Base-by-base conservation (phyloP, 2,113 vertebrate species). In the Phalacrocorax aristotelis region DNA sequence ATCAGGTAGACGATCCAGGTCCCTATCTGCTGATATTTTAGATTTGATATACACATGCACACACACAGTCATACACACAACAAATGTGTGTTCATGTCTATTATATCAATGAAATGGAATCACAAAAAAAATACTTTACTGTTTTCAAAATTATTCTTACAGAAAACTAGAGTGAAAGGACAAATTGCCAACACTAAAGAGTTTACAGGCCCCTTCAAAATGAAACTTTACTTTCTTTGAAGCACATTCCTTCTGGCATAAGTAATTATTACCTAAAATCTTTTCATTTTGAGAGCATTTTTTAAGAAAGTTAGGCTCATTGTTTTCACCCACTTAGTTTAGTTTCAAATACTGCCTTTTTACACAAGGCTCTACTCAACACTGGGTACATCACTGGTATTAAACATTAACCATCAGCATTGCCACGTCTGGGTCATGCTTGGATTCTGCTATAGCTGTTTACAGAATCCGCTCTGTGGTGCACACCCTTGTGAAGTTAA, bases 241-340 rank as follows among this genome's bases (percentile, higher is more conserved):
- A 90, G 57, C 60, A 88, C 62, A 70, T 95, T 94, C 65, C 54
- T 94, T 91, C 81, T 86, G 77, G 91, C 91, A 90, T 27, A 66
- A 93, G 48, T 66, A 94, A 90, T 88, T 88, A 90, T 75, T 95
- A 91, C 51, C 60, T 87, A 93, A 87, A 92, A 85, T 44, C 42
- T 72, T 89, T 46, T 54, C 87, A 64, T 76, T 92, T 74, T 95
- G 48, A 93, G 40, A 88, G 25, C 57, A 13, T 20, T 60, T 83
- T 90, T 90, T 68, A 57, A 60, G 46, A 83, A 75, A 30, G 34
- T 36, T 61, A 70, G 19, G 34, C 46, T 84, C 5, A 0, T 49
- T 26, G 51, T 57, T 54, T 69, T 66, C 40, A 83, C n/a, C 19
- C 13, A 23, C 79, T 81, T 91, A 27, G 19, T 29, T 75, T 75